Conservation (phyloP, 2,797 vertebrate species). For the Coregonus sp. region DNA sequence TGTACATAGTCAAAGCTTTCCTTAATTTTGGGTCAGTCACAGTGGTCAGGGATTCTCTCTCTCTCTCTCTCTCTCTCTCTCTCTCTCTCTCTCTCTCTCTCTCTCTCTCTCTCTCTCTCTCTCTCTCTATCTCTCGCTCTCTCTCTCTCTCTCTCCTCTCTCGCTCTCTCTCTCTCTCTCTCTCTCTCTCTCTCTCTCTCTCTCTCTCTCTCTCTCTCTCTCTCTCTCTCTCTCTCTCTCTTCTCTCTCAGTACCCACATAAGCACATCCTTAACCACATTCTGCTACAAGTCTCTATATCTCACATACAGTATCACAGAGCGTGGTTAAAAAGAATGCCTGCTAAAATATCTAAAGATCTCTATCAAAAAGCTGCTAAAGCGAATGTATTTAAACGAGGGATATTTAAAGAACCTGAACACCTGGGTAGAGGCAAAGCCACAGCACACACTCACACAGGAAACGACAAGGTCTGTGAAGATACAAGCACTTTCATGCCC, state of each 20-base stretch:
- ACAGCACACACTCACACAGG: constrained; percentile 53
- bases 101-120: too few species aligned
- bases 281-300: neutral
- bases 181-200: too few species aligned
- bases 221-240: constrained; percentile 7
- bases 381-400: neutral
- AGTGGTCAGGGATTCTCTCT: too few species aligned
- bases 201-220: too few species aligned
- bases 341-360: constrained; percentile 1
- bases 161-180: too few species aligned
- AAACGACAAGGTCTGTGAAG: constrained; percentile 45
- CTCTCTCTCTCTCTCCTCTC: constrained; percentile 19
- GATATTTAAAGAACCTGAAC: constrained; percentile 36
- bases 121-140: too few species aligned
- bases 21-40: too few species aligned
- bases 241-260: neutral
- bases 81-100: too few species aligned
- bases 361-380: neutral
- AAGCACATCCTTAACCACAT: too few species aligned
- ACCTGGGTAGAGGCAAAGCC: constrained; percentile 55
- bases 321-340: neutral
- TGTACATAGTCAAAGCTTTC: too few species aligned
- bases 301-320: neutral
- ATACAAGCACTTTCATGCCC: constrained; percentile 6
- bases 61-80: too few species aligned